phyloP scores from a whole-genome alignment of 2,888 invertebrate genomes.

The Nasonia oneida region DNA sequence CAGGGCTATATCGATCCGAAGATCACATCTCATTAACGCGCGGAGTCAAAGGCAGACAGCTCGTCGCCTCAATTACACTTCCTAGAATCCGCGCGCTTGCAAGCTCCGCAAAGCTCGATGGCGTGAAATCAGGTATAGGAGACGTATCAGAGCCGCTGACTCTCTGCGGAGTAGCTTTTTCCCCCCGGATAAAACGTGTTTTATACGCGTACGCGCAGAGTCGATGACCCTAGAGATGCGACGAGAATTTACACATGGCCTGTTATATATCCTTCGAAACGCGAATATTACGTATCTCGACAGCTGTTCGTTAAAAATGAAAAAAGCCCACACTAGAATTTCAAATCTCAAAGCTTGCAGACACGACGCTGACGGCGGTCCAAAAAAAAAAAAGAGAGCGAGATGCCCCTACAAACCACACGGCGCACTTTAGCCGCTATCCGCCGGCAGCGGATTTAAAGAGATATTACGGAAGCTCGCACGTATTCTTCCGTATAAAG shows the following conservation, averaged over 20 bases:
- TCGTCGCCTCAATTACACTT: conserved; percentile 17
- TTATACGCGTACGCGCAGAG: neutral
- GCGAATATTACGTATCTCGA: too few relatives aligned
- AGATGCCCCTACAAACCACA: too few relatives aligned
- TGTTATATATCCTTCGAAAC: too few relatives aligned
- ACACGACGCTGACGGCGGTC: neutral
- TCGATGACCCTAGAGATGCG: conserved; percentile 39
- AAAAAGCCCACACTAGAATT: neutral
- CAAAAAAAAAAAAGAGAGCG: neutral
- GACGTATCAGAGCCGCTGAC: neutral
- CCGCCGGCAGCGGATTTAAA: conserved; percentile 6
- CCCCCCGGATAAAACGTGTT: too few relatives aligned
- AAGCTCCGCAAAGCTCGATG: conserved; percentile 18
- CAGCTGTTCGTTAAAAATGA: neutral
- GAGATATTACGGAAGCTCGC: conserved; percentile 8
- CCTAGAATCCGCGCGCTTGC: conserved; percentile 18
- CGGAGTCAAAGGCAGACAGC: conserved; percentile 3
- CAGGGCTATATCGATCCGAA: neutral
- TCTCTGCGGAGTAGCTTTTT: too few relatives aligned
- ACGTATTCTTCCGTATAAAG: neutral
- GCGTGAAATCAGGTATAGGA: conserved; percentile 38
- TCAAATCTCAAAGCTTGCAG: neutral
- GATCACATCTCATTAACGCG: conserved; percentile 29
- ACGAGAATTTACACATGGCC: too few relatives aligned
- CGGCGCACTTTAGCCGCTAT: neutral